These are phyloP conservation scores for Otolemur garnettii DNA, from an alignment of 2,113 vertebrate species.

Conservation along the genomic window DNA sequence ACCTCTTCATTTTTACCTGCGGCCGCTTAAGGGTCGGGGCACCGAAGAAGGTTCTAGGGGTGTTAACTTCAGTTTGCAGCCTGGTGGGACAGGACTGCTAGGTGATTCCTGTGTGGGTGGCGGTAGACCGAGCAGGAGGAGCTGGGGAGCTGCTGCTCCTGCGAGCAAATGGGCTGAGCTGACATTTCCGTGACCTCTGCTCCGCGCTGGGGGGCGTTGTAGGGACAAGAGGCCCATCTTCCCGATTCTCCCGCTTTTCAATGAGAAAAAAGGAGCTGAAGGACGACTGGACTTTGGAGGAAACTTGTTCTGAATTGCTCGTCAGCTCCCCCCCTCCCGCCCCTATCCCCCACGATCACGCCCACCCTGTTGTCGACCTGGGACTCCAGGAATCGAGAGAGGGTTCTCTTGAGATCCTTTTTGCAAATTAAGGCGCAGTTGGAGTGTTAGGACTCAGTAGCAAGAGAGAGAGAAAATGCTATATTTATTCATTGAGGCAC, in stretches of 20 bases:
- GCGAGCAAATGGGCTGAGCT: background rate
- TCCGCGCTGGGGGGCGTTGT: constrained; percentile 56
- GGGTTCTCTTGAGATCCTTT: background rate
- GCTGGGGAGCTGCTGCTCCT: background rate
- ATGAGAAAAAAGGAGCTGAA: background rate
- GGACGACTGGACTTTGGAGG: background rate
- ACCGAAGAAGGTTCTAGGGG: background rate
- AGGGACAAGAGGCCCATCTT: constrained; percentile 2
- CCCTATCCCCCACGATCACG: background rate
- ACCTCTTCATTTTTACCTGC: background rate
- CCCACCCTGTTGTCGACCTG: background rate
- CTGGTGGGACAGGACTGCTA: background rate
- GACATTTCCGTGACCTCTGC: constrained; percentile 65
- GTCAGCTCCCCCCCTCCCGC: background rate
- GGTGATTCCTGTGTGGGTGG: background rate
- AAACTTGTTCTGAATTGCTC: constrained; percentile 6
- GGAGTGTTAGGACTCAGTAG: background rate
- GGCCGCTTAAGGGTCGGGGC: background rate
- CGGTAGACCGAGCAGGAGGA: background rate
- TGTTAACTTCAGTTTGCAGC: background rate
- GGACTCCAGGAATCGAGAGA: background rate
- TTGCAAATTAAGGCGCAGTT: background rate
- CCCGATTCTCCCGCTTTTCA: constrained; percentile 31
- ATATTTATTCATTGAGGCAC: no score
- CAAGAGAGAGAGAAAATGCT: background rate